Base-by-base conservation (phyloP, 2,888 invertebrate genomes). In the Cheilosia vernalis region DNA sequence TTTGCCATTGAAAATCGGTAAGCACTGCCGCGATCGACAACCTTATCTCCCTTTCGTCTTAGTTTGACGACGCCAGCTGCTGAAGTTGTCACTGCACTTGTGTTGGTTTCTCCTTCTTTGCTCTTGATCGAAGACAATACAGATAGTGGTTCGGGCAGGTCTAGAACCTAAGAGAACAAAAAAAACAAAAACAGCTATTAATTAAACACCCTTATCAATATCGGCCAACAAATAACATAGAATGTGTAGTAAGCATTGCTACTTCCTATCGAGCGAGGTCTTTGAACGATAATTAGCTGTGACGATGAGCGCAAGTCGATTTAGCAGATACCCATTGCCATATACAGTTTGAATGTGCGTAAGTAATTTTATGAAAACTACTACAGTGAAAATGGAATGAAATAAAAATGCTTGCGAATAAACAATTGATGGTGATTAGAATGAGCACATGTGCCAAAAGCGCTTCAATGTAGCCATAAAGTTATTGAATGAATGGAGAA, bases 1-100 rank as follows among this genome's bases (percentile, higher is more conserved):
- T 98, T 98, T 64, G 98, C 98, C 97, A 98, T 98, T 67, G 98
- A 98, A 92, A 98, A 98, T 89, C 98, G 94, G 92, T 98, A 85
- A 61, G 85, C 85, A 40, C 81, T 81, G 72, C 85, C 81, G 15
- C 85, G 85, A 77, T 85, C 85, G 37, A 85, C 85, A 63, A 77
- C 55, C 42, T 76, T 70, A 67, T 85, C 85, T 15, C 60, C 72
- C 44, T 85, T 85, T 56, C 76, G 51, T 85, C 85, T 60, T 53
- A 85, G 66, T 81, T 81, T 85, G 37, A 85, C 85, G 81, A 81
- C 70, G 56, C 85, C 81, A 72, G 81, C 81, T 61, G 76, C 42
- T 76, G 58, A 19, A 42, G 85, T 60, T 74, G 73, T 53, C 40
- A 58, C 40, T 80, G 73, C 44, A 33, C 64, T 60, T 66, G 58